Percentiles rank a stretch among this genome's conserved stretches.
phyloP scores from a whole-genome alignment of 2,888 invertebrate species.

The Eupithecia centaureata region DNA sequence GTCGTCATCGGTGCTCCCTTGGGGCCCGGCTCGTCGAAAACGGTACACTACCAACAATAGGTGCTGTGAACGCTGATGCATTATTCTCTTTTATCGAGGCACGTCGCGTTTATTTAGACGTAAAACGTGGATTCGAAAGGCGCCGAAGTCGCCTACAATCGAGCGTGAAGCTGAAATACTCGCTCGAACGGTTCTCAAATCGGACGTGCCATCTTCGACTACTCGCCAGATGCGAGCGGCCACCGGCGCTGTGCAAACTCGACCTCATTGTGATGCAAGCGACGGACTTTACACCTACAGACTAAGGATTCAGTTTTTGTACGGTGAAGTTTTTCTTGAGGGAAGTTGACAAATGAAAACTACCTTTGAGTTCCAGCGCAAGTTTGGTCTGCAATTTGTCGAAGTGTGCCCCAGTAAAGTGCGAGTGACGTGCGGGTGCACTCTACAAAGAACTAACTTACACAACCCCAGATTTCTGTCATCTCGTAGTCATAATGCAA shows the following conservation, averaged over 20 bases:
- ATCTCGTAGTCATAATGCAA: conserved; percentile 12
- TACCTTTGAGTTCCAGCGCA: conserved; percentile 10
- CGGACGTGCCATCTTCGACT: conserved; percentile 34
- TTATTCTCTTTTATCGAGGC: conserved; percentile 37
- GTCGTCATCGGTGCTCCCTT: background rate
- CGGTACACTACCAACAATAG: conserved; percentile 2
- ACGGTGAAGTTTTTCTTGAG: conserved; percentile 14
- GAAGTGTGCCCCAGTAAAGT: conserved; percentile 13
- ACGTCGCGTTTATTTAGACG: conserved; percentile 45
- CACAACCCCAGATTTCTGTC: conserved; percentile 11
- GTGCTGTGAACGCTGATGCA: conserved; percentile 28
- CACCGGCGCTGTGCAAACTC: conserved; percentile 22
- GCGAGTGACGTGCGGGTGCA: conserved; percentile 7
- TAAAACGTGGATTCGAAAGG: conserved; percentile 43
- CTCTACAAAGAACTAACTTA: conserved; percentile 19
- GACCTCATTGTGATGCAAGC: conserved; percentile 25
- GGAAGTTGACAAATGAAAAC: conserved; percentile 23
- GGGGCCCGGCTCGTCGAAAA: conserved; percentile 8
- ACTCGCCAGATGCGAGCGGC: conserved; percentile 33
- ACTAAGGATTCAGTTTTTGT: conserved; percentile 18
- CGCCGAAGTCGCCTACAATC: conserved; percentile 39
- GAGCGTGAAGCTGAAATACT: conserved; percentile 44
- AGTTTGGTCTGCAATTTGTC: conserved; percentile 18
- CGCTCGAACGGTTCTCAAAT: conserved; percentile 44
- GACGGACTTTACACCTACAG: background rate